Evolutionary conservation across 2,113 vertebrate species (phyloP), one percentile per base, ranked within the genome.

Genomic region (Ursus arctos): DNA sequence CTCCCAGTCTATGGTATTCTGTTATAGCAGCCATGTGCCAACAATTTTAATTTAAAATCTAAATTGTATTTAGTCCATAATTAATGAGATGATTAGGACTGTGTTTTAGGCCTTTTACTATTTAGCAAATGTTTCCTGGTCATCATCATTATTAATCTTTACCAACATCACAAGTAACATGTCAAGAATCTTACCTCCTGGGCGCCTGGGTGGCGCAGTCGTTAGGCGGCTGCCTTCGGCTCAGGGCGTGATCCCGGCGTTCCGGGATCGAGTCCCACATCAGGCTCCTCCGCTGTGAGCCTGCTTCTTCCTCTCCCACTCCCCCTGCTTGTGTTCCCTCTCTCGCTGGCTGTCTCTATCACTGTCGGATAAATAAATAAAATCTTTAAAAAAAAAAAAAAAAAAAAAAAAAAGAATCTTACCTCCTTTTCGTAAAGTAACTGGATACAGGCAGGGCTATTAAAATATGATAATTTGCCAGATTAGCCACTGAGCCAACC

Each of bases 91-190:
- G 40, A 69, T 33, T 65, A 86, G 43, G 33, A 74, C 63, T 80
- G 24, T 8, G 9, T 57, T 67, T 67, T 67, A 83, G 65, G 9
- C 36, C 18, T 88, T 96, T 86, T 87, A 79, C 71, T 61, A 87
- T 31, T 96, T 63, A 88, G 4, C 40, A 43, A 95, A 79, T 14
- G 3, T 53, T 91, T 94, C n/a, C 22, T 74, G 82, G n/a, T 55
- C 55, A 40, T 76, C 55, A 74, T 88, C 76, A 72, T 91, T 88
- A 59, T 43, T 83, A 93, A 74, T 61, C 28, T 55, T 97, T 74
- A 80, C 55, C 51, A 83, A 2, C 7, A 22, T 77, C 67, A 79
- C 47, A 93, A 49, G 65, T 53, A 55, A 67, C 40, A 67, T n/a
- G 40, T 53, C 65, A 72, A 71, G 43, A 85, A 43, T 83, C 81